These are phyloP conservation scores for Poeciliopsis presidionis DNA, from an alignment of 2,797 vertebrate genomes.

Conservation along the genomic window DNA sequence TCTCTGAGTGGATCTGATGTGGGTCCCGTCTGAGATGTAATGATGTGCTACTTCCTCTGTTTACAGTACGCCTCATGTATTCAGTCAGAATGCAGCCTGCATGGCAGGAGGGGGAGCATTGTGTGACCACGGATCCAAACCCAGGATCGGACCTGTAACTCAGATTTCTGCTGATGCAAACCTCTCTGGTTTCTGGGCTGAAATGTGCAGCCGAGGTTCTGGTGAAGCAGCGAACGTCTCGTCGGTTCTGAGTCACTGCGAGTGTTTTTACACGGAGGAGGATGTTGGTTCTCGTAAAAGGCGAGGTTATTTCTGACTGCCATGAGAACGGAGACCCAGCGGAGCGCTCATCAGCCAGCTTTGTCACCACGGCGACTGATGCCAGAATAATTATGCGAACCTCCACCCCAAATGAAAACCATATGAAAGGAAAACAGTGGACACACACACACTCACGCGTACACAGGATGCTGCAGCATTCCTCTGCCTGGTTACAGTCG, in stretches of 20 bases:
- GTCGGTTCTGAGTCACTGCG: background rate
- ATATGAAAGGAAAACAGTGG: conserved; percentile 62
- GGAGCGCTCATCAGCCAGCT: conserved; percentile 47
- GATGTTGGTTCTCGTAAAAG: conserved; percentile 32
- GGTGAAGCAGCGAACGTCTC: background rate
- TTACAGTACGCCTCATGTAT: conserved; percentile 44
- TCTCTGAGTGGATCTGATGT: background rate
- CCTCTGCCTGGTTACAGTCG: conserved; percentile 25
- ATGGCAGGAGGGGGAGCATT: background rate
- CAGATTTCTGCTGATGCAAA: background rate
- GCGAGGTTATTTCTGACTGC: conserved; percentile 53
- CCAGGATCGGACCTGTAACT: background rate
- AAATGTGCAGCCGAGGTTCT: background rate
- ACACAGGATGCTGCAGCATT: conserved; percentile 36
- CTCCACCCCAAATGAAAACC: conserved; percentile 73
- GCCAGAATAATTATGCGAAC: conserved; percentile 73
- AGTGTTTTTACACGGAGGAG: conserved; percentile 10
- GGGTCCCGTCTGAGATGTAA: conserved; percentile 43
- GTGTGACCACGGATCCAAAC: conserved; percentile 8
- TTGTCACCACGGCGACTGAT: conserved; percentile 66
- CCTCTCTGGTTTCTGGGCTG: conserved; percentile 1
- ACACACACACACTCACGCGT: conserved; percentile 28
- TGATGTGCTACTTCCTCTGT: conserved; percentile 68
- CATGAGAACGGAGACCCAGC: conserved; percentile 49
- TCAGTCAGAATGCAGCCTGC: conserved; percentile 17